Evolutionary conservation across 2,888 invertebrate genomes (phyloP), one percentile per base, ranked within the genome.

Genomic region (Spilosoma lubricipeda): DNA sequence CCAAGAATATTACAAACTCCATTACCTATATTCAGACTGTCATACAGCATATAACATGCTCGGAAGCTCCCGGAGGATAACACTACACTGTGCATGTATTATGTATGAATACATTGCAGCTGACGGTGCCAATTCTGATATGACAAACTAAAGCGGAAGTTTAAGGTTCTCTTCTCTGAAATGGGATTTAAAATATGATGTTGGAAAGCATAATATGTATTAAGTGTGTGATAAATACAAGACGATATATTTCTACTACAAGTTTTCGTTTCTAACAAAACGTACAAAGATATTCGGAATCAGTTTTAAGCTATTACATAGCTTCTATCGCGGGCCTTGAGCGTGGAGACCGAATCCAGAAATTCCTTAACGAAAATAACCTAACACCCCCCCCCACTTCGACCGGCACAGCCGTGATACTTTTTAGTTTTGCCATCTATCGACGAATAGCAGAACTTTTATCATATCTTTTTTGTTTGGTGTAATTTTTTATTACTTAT

Each of bases 61-160:
- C 67, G 64, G 64, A 45, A 52, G 39, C 56, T 65, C 70, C 59
- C 70, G 4, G 42, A 56, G 66, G 74, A 70, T 33, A 67, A 39
- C 66, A 65, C 59, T 68, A 45, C 66, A 70, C 20, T 48, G 52
- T 66, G 70, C 70, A 74, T 70, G 56, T 74, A 70, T 73, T 70
- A 73, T 73, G 69, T 70, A 73, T 73, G 52, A 73, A 56, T 56
- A 56, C 56, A 42, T 33, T 73, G 69, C 73, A 73, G 73, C 73
- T 56, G 65, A 67, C 56, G 66, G 72, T 27, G 59, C 15, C 59
- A 27, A 67, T 72, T 72, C 67, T 72, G 23, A 45, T 67, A 42
- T 59, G 20, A 56, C 20, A 48, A n/a, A 39, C 52, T 66, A 27
- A 63, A 30, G 8, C 18, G 36, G 18, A 65, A 63, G 1, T 42